Percentiles rank a stretch among this genome's conserved stretches.
These are phyloP conservation scores for Limnephilus rhombicus DNA, from an alignment of 2,888 invertebrate species.

Conservation along the genomic window DNA sequence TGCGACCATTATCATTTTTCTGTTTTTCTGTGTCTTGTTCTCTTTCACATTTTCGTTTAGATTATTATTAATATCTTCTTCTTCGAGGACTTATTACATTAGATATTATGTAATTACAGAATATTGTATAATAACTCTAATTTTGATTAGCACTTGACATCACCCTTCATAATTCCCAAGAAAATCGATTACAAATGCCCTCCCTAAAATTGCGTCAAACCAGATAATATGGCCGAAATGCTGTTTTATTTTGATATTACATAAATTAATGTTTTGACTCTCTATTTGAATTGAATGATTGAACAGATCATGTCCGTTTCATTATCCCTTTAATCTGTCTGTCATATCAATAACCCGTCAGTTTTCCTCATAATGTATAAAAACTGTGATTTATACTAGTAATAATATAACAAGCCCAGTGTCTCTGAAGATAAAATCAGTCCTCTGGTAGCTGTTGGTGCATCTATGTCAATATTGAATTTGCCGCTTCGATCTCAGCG, in stretches of 20 bases:
- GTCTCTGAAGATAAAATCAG: neutral
- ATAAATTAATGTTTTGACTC: neutral
- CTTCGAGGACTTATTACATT: no score
- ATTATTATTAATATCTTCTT: no score
- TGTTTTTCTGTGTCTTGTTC: no score
- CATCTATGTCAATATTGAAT: neutral
- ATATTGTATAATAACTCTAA: no score
- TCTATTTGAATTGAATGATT: neutral
- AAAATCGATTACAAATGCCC: neutral
- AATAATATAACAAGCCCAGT: neutral
- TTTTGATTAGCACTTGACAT: no score
- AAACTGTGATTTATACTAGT: neutral
- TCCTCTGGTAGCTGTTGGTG: neutral
- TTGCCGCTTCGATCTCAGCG: conserved; percentile 2
- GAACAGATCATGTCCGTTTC: neutral
- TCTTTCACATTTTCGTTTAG: no score
- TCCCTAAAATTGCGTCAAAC: neutral
- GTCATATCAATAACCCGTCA: neutral
- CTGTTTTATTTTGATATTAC: neutral
- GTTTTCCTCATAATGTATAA: neutral
- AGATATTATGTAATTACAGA: no score
- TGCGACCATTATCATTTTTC: no score
- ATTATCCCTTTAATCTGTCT: neutral
- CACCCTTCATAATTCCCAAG: no score
- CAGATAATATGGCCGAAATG: neutral